phyloP scores from a whole-genome alignment of 2,888 invertebrate species.

The Ormyrus rosae region DNA sequence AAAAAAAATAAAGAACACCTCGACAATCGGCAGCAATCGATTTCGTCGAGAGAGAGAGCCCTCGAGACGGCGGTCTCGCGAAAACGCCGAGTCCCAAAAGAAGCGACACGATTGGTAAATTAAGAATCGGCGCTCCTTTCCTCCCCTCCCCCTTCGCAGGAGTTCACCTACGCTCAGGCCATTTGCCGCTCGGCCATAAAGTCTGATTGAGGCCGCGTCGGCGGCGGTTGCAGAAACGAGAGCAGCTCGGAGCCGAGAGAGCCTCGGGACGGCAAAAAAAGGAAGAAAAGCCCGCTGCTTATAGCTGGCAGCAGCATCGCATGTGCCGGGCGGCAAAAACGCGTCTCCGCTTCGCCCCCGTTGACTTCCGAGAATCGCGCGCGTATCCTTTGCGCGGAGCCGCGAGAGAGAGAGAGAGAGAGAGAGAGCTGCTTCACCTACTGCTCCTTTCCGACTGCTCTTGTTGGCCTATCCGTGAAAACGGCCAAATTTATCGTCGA shows the following conservation, averaged over 20 bases:
- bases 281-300: too few species aligned
- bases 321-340: conserved; percentile 18
- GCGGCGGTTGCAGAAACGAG: not conserved
- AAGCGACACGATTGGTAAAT: conserved; percentile 10
- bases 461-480: not conserved
- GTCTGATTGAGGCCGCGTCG: conserved; percentile 36
- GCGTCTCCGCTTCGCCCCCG: conserved; percentile 15
- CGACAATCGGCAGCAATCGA: too few species aligned
- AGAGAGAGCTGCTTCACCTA: not conserved
- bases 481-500: conserved; percentile 7
- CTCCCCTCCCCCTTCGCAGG: conserved; percentile 3
- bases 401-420: not conserved
- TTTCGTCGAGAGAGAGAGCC: too few species aligned
- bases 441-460: not conserved
- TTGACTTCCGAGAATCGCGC: conserved; percentile 13
- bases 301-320: too few species aligned
- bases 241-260: not conserved
- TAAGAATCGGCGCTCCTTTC: conserved; percentile 31
- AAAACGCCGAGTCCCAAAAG: not conserved
- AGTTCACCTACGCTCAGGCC: conserved; percentile 22
- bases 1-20: too few species aligned
- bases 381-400: not conserved
- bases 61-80: not conserved
- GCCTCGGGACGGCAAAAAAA: not conserved
- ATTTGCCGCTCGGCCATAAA: conserved; percentile 46